A percentile compares a stretch with the other conserved stretches of the same genome.
These are phyloP conservation scores for Eupeodes corollae DNA, from an alignment of 1,140 invertebrate species.

Conservation along the genomic window DNA sequence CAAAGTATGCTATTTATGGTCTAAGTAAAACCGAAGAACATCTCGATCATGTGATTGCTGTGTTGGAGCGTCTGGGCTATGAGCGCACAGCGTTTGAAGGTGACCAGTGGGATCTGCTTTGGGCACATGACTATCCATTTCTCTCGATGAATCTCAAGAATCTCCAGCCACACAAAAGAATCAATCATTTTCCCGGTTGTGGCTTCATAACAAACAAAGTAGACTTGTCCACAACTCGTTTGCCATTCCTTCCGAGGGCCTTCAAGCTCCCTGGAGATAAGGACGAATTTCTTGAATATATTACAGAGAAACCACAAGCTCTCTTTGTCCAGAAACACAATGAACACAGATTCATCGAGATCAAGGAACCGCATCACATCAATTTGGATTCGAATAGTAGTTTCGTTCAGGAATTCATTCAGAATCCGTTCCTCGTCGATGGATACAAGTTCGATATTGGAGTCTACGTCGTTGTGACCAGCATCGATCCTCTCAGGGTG, in stretches of 20 bases:
- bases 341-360: slow-evolving; percentile 77
- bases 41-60: slow-evolving; percentile 64
- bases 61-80: slow-evolving; percentile 64
- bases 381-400: slow-evolving; percentile 60
- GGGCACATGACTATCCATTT: slow-evolving; percentile 92
- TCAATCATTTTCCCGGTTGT: slow-evolving; percentile 92
- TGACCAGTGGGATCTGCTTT: slow-evolving; percentile 72
- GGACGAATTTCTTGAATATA: slow-evolving; percentile 59
- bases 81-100: slow-evolving; percentile 41
- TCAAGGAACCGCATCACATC: slow-evolving; percentile 58
- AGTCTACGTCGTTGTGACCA: slow-evolving; percentile 85
- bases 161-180: slow-evolving; percentile 61
- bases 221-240: slow-evolving; percentile 65
- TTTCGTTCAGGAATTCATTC: slow-evolving; percentile 85
- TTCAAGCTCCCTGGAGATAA: slow-evolving; percentile 77
- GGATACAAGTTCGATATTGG: slow-evolving; percentile 95
- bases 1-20: slow-evolving; percentile 43
- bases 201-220: slow-evolving; percentile 94
- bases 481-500: slow-evolving; percentile 75
- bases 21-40: slow-evolving; percentile 42
- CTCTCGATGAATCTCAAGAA: slow-evolving; percentile 45
- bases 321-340: slow-evolving; percentile 89
- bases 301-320: slow-evolving; percentile 51
- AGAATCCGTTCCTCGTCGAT: slow-evolving; percentile 70
- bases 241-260: slow-evolving; percentile 70